A percentile compares a stretch with the other conserved stretches of the same genome.
phyloP scores from a whole-genome alignment of 2,797 vertebrate genomes.

The Tragelaphus oryx region DNA sequence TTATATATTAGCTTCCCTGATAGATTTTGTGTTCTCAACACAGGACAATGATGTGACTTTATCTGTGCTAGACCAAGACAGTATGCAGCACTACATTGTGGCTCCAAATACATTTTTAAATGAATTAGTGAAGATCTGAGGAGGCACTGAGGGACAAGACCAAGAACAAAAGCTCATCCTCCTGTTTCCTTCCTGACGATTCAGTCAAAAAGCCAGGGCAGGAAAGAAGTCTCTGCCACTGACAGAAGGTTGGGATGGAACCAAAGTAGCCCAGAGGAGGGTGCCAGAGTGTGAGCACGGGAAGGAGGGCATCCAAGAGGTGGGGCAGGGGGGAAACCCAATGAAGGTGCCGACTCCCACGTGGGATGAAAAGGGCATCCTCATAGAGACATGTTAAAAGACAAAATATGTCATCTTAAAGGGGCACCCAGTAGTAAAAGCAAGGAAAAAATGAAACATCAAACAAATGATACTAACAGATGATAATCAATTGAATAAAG shows the following conservation, averaged over 20 bases:
- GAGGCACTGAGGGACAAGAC: not conserved
- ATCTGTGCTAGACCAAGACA: not conserved
- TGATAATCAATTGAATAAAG: not conserved
- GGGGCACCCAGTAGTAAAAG: not conserved
- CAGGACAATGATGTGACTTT: not conserved
- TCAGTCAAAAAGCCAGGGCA: not conserved
- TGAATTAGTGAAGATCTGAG: not conserved
- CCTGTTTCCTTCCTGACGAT: not conserved
- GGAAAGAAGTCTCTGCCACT: not conserved
- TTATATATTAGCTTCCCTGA: too few species aligned
- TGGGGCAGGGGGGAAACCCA: not conserved
- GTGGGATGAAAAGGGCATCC: not conserved
- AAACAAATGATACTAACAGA: not conserved
- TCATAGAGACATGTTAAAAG: not conserved
- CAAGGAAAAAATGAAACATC: not conserved
- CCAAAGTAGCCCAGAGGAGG: not conserved
- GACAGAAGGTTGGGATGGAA: not conserved
- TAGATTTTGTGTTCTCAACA: not conserved
- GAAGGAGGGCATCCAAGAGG: not conserved
- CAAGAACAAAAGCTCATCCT: not conserved
- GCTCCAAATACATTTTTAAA: not conserved
- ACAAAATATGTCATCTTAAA: not conserved
- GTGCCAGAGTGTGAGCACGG: too few species aligned
- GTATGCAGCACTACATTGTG: not conserved
- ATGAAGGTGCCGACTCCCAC: not conserved